Evolutionary conservation across 2,113 vertebrate species (phyloP).

Genomic region (Empidonax alnorum): DNA sequence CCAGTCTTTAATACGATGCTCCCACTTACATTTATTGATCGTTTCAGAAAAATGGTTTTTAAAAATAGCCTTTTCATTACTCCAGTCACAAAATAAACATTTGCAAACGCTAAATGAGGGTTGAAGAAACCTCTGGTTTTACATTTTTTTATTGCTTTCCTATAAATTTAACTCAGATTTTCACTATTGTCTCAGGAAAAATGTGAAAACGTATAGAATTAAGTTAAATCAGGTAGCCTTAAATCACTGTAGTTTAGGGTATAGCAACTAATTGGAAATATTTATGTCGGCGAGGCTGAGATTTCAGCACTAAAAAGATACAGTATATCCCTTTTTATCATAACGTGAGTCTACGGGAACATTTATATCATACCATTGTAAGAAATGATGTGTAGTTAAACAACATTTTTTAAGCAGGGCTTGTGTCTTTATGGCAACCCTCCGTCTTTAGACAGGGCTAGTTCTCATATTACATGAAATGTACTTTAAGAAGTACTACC

Average conservation of each 20-base stretch:
- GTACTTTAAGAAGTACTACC: constrained; percentile 80
- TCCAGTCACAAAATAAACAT: neutral
- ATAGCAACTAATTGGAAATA: constrained; percentile 30
- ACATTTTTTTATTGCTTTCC: constrained; percentile 11
- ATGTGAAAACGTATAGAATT: constrained; percentile 24
- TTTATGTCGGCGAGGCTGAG: neutral
- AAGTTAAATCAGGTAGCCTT: constrained; percentile 12
- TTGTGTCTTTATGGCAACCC: constrained; percentile 71
- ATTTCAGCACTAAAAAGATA: constrained; percentile 4
- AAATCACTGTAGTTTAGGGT: constrained; percentile 7
- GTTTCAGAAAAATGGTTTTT: constrained; percentile 18
- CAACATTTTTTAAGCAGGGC: constrained; percentile 60
- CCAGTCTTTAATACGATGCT: neutral
- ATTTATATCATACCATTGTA: neutral
- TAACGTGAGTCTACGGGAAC: neutral
- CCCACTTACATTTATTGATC: neutral
- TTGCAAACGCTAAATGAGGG: constrained; percentile 18
- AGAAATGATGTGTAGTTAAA: constrained; percentile 65
- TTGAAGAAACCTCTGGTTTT: constrained; percentile 40
- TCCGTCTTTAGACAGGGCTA: constrained; percentile 60
- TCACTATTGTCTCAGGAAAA: constrained; percentile 35
- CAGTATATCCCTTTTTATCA: neutral
- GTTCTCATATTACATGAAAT: constrained; percentile 79
- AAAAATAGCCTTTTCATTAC: neutral
- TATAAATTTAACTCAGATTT: constrained; percentile 15